These are phyloP conservation scores for Altica lythri DNA, from an alignment of 2,888 invertebrate species.

Conservation along the genomic window DNA sequence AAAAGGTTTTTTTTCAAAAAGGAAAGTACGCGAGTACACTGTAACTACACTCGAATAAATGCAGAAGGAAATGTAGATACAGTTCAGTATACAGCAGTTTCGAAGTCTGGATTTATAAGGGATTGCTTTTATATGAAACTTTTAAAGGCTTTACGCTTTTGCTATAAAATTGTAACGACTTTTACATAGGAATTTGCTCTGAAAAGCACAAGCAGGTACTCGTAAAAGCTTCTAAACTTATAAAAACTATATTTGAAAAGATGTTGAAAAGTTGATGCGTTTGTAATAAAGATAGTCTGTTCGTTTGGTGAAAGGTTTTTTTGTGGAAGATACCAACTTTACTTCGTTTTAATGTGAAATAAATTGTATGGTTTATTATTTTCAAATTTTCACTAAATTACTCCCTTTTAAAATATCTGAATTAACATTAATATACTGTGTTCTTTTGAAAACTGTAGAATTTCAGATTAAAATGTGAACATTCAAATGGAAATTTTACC, in stretches of 20 bases:
- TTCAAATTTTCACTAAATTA: no score
- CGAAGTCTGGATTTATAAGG: conserved; percentile 45
- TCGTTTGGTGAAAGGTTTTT: conserved; percentile 28
- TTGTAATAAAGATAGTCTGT: conserved; percentile 36
- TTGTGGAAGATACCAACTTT: no score
- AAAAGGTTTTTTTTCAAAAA: conserved; percentile 43
- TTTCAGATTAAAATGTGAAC: no score
- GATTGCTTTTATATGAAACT: conserved; percentile 45
- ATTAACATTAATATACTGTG: no score
- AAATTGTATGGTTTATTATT: no score
- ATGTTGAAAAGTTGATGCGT: conserved; percentile 37
- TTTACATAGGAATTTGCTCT: conserved; percentile 41
- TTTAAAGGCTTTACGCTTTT: conserved; percentile 44
- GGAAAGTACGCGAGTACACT: conserved; percentile 26
- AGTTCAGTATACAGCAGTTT: conserved; percentile 39
- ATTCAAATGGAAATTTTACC: no score
- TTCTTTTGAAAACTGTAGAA: no score
- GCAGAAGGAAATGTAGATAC: conserved; percentile 37
- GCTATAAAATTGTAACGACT: conserved; percentile 45
- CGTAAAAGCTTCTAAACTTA: conserved; percentile 34
- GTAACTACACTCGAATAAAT: conserved; percentile 41
- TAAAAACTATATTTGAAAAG: conserved; percentile 34
- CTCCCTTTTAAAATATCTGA: no score
- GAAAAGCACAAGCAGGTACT: conserved; percentile 39
- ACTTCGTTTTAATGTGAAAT: no score